Conservation (phyloP, 2,797 vertebrate genomes). For the Manis pentadactyla region DNA sequence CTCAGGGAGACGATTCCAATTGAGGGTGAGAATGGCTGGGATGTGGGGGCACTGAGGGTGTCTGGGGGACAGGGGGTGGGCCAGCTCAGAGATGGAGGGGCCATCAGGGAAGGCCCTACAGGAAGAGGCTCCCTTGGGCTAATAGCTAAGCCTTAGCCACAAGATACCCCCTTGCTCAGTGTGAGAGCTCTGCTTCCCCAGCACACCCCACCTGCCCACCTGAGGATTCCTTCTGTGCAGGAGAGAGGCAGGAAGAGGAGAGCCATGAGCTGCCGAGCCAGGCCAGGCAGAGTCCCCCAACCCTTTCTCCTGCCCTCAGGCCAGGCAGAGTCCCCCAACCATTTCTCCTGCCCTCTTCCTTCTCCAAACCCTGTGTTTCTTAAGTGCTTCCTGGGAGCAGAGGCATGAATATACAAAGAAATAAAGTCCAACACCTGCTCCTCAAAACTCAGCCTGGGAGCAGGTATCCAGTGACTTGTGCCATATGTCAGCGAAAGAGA, state of each 20-base stretch:
- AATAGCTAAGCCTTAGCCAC: neutral
- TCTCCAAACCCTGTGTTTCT: neutral
- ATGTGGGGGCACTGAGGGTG: neutral
- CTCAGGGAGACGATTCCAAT: neutral
- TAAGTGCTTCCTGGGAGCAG: neutral
- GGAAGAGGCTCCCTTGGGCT: neutral
- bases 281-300: too few species aligned
- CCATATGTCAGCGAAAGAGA: neutral
- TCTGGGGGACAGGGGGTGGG: neutral
- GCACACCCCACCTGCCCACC: accelerated
- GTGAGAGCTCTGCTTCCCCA: neutral
- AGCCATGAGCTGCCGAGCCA: neutral
- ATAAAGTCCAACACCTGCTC: neutral
- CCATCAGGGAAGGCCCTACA: neutral
- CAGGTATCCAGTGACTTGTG: neutral
- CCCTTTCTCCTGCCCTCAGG: too few species aligned
- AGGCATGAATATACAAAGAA: neutral
- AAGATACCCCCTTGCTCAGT: neutral
- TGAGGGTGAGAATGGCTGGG: neutral
- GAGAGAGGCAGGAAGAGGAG: neutral
- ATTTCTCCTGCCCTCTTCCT: neutral
- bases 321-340: too few species aligned
- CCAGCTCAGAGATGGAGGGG: neutral
- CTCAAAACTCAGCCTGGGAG: neutral
- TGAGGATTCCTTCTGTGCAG: neutral